Evolutionary conservation across 2,797 vertebrate genomes (phyloP).

Genomic region (Cryptoprocta ferox): DNA sequence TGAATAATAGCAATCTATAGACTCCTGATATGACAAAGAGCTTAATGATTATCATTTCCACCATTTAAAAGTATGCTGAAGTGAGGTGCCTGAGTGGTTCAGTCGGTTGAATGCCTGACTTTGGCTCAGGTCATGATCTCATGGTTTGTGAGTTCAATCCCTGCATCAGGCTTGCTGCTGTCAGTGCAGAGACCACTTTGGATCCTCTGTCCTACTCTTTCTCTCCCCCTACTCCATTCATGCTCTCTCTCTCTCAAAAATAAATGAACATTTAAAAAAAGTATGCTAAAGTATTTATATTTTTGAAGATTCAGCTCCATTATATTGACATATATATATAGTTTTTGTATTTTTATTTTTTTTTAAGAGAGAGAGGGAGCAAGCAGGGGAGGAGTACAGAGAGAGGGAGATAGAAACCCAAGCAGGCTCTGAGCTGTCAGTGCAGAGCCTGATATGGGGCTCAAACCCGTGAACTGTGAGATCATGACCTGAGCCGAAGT

Average conservation of each 20-base stretch:
- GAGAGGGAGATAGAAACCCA: too few relatives aligned
- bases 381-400: too few relatives aligned
- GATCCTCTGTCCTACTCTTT: not conserved
- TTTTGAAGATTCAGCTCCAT: constrained; percentile 32
- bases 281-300: not conserved
- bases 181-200: too few relatives aligned
- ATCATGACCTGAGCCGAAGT: too few relatives aligned
- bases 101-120: not conserved
- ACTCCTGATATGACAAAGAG: not conserved
- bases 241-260: not conserved
- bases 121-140: not conserved
- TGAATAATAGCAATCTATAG: not conserved
- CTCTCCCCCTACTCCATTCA: not conserved
- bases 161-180: too few relatives aligned
- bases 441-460: too few relatives aligned
- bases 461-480: too few relatives aligned
- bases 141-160: not conserved
- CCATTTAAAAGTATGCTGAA: not conserved
- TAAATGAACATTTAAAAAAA: not conserved
- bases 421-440: too few relatives aligned
- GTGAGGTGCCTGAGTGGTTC: not conserved
- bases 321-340: not conserved
- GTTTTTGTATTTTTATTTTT: too few relatives aligned
- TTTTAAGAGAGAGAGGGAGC: too few relatives aligned
- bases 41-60: not conserved